Evolutionary conservation across 2,113 vertebrate species (phyloP).

Genomic region (Tachysurus fulvidraco): DNA sequence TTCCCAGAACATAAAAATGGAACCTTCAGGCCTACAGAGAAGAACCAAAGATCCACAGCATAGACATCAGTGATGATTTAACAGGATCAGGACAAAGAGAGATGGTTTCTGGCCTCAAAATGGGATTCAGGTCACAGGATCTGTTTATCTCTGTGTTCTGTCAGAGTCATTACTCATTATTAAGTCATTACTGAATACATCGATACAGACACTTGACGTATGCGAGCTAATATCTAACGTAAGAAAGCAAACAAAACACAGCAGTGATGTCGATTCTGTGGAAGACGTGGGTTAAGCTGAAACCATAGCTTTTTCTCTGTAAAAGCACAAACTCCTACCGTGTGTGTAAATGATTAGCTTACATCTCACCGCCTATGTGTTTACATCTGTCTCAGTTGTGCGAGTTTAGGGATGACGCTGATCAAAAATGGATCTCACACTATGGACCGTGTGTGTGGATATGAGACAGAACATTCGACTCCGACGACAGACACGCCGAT

Average conservation of each 20-base stretch:
- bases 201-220: too few relatives aligned
- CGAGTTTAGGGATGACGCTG: neutral
- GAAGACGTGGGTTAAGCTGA: neutral
- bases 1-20: neutral
- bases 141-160: neutral
- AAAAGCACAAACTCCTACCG: neutral
- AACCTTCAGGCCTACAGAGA: neutral
- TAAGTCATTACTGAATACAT: neutral
- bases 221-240: neutral
- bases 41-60: neutral
- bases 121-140: neutral
- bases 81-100: too few relatives aligned
- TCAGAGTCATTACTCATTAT: neutral
- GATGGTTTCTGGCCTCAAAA: neutral
- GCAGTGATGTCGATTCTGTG: neutral
- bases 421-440: constrained; percentile 24
- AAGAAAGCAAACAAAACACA: neutral
- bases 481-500: too few relatives aligned
- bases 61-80: neutral
- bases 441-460: constrained; percentile 41
- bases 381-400: constrained; percentile 42
- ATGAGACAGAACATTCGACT: too few relatives aligned
- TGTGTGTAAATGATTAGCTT: neutral
- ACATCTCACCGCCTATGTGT: neutral
- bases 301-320: neutral